Percentiles rank a stretch among this genome's conserved stretches.
phyloP scores from a whole-genome alignment of 2,888 invertebrate species.

The Tuberolachnus salignus region DNA sequence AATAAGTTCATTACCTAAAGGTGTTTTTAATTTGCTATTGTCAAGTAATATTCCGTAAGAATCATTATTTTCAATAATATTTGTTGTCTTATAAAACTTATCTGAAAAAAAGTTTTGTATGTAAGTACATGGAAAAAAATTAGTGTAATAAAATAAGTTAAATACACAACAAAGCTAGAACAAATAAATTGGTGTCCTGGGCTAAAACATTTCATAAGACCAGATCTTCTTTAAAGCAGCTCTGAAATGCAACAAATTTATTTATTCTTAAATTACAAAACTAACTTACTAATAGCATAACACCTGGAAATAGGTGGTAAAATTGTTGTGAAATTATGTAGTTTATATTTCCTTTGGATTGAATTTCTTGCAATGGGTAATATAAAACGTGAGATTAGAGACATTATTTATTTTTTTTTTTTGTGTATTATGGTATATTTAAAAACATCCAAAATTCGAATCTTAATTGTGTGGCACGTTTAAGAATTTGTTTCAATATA shows the following conservation, averaged over 20 bases:
- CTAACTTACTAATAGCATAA: slow-evolving; percentile 44
- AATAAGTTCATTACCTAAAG: slow-evolving; percentile 76
- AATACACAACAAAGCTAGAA: no score
- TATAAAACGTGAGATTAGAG: background rate
- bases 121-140: background rate
- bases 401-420: slow-evolving; percentile 20
- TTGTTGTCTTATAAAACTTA: slow-evolving; percentile 76
- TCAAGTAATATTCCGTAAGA: slow-evolving; percentile 88
- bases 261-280: background rate
- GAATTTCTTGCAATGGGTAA: background rate
- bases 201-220: background rate
- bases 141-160: no score
- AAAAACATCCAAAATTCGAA: no score
- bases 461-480: no score
- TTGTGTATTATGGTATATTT: no score
- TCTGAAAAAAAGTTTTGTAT: slow-evolving; percentile 3
- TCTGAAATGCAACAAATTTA: background rate
- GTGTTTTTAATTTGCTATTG: slow-evolving; percentile 87
- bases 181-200: background rate
- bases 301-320: background rate
- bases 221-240: background rate
- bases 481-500: no score
- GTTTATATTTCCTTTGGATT: background rate
- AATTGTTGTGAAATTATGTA: background rate
- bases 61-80: slow-evolving; percentile 72